A percentile compares a stretch with the other conserved stretches of the same genome.
phyloP scores from a whole-genome alignment of 2,797 vertebrate species.

The Octomys mimax region DNA sequence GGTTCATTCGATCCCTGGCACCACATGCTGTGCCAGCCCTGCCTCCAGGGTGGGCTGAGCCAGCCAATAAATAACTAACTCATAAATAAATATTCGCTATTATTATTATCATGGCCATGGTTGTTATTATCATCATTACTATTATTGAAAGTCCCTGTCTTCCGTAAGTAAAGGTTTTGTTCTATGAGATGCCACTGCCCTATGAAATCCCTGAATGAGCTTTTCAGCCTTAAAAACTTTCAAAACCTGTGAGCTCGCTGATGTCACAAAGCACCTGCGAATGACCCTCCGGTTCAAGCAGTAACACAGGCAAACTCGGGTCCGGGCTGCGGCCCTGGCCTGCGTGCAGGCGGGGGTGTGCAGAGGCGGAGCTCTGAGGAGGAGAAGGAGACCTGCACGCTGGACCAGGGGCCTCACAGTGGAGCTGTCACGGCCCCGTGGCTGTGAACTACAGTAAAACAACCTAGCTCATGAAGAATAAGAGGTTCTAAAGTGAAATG shows the following conservation, averaged over 20 bases:
- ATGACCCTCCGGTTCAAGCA: not conserved
- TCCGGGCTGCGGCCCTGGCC: not conserved
- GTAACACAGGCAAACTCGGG: not conserved
- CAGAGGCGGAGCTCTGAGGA: no score
- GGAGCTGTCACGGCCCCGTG: not conserved
- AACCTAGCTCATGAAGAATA: conserved; percentile 39
- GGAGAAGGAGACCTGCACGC: not conserved
- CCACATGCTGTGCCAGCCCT: no score
- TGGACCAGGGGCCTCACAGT: not conserved
- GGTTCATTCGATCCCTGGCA: no score
- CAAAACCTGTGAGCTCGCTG: not conserved
- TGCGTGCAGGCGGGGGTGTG: not conserved
- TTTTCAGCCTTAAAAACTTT: not conserved
- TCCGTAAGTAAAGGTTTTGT: not conserved
- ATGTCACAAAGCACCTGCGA: not conserved
- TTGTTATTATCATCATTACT: not conserved
- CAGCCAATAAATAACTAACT: no score
- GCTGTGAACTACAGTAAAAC: conserved; percentile 17
- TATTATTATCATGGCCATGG: not conserved
- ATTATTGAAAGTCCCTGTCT: not conserved
- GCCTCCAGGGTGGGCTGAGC: no score
- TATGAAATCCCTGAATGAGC: not conserved
- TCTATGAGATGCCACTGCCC: not conserved
- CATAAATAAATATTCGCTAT: not conserved
- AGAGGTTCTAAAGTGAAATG: conserved; percentile 65